Evolutionary conservation across 2,113 vertebrate species (phyloP).

Genomic region (human): DNA sequence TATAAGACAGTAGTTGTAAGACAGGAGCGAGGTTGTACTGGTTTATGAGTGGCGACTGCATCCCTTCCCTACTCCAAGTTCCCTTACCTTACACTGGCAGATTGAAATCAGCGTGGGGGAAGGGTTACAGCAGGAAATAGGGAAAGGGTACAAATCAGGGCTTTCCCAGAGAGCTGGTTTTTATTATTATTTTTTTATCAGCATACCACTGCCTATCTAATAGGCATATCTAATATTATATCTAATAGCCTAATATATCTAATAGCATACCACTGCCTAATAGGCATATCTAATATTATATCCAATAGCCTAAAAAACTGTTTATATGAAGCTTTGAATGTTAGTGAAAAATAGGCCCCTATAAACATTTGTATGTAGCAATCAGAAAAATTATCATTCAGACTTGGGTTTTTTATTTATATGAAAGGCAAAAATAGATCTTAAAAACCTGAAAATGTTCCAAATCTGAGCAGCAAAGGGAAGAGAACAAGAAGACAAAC

Average conservation of each 20-base stretch:
- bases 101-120: not conserved
- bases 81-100: not conserved
- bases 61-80: not conserved
- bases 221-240: too few species aligned
- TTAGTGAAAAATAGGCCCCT: not conserved
- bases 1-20: too few species aligned
- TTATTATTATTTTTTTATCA: not conserved
- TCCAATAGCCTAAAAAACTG: not conserved
- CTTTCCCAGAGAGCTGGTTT: not conserved
- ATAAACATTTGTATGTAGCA: not conserved
- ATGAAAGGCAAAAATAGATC: constrained; percentile 67
- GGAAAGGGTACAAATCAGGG: not conserved
- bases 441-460: constrained; percentile 74
- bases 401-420: constrained; percentile 67
- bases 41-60: accelerated
- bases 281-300: too few species aligned
- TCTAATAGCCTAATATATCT: not conserved
- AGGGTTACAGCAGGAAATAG: not conserved
- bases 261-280: not conserved
- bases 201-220: not conserved
- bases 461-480: constrained; percentile 74
- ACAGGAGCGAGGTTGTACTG: not conserved
- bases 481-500: constrained; percentile 70
- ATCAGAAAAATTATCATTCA: constrained; percentile 63
- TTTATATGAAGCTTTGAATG: not conserved